A percentile compares a stretch with the other conserved stretches of the same genome.
phyloP scores from a whole-genome alignment of 2,113 vertebrate genomes.

The Oncorhynchus masou region DNA sequence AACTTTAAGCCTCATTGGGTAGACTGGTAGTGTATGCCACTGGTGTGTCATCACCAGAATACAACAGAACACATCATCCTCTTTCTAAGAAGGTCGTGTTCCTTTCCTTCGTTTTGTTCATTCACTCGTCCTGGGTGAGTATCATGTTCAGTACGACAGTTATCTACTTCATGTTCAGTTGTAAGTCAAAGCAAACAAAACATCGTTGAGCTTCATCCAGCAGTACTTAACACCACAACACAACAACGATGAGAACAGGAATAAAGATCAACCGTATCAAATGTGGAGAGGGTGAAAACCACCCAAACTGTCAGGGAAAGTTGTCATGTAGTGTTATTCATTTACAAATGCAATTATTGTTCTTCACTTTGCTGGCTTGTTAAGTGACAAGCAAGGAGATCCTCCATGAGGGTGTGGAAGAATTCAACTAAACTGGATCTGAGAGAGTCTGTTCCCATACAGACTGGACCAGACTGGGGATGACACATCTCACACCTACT shows the following conservation, averaged over 20 bases:
- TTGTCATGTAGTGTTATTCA: constrained; percentile 26
- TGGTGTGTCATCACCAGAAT: no score
- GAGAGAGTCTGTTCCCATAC: constrained; percentile 48
- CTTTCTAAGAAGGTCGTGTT: no score
- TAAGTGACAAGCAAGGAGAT: constrained; percentile 40
- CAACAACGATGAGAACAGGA: not conserved
- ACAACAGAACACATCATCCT: no score
- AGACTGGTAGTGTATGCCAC: not conserved
- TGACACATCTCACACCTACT: constrained; percentile 60
- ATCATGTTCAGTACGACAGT: no score
- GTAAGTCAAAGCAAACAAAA: no score
- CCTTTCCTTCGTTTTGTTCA: no score
- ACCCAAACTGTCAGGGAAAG: constrained; percentile 10
- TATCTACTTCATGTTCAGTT: no score
- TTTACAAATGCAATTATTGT: constrained; percentile 44
- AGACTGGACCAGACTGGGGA: constrained; percentile 48
- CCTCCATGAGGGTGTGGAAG: constrained; percentile 42
- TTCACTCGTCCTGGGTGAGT: no score
- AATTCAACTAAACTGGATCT: constrained; percentile 46
- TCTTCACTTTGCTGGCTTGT: constrained; percentile 25
- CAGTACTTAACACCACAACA: not conserved
- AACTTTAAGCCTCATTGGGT: not conserved
- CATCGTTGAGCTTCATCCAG: no score
- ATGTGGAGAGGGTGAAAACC: constrained; percentile 11
- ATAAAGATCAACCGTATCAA: constrained; percentile 1